These are phyloP conservation scores for Limnephilus marmoratus DNA, from an alignment of 2,888 invertebrate genomes.

Conservation along the genomic window DNA sequence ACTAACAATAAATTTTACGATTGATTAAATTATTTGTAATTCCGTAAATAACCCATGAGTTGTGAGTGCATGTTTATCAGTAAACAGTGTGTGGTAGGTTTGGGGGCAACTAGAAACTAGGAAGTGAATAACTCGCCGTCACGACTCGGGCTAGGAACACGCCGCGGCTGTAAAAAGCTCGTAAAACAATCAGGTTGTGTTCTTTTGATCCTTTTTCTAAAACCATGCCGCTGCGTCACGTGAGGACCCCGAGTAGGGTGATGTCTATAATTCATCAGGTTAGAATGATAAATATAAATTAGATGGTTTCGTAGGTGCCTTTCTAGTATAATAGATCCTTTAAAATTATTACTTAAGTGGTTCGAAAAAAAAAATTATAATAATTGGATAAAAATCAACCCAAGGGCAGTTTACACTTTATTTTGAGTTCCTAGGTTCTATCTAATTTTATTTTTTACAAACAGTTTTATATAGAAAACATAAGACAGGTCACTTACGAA, in stretches of 20 bases:
- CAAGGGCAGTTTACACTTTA: too few species aligned
- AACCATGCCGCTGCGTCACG: not conserved
- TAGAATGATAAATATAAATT: not conserved
- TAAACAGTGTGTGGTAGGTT: not conserved
- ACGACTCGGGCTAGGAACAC: constrained; percentile 56
- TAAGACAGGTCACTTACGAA: too few species aligned
- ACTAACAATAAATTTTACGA: not conserved
- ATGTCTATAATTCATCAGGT: not conserved
- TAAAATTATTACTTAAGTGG: too few species aligned
- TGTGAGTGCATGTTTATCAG: not conserved
- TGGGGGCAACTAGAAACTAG: constrained; percentile 9
- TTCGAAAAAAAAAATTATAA: too few species aligned
- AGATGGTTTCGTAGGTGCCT: not conserved
- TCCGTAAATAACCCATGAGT: not conserved
- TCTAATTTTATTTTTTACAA: too few species aligned
- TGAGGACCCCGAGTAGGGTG: constrained; percentile 13
- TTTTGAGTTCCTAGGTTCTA: too few species aligned
- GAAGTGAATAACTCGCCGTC: constrained; percentile 19
- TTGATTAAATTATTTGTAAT: not conserved
- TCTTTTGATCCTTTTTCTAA: constrained; percentile 61
- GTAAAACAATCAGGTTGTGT: constrained; percentile 66
- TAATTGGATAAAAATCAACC: too few species aligned
- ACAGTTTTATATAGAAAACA: too few species aligned
- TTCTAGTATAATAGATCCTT: too few species aligned
- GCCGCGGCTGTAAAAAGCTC: constrained; percentile 63